Conservation (phyloP, 1,140 invertebrate species). For the Rhagoletis zephyria region DNA sequence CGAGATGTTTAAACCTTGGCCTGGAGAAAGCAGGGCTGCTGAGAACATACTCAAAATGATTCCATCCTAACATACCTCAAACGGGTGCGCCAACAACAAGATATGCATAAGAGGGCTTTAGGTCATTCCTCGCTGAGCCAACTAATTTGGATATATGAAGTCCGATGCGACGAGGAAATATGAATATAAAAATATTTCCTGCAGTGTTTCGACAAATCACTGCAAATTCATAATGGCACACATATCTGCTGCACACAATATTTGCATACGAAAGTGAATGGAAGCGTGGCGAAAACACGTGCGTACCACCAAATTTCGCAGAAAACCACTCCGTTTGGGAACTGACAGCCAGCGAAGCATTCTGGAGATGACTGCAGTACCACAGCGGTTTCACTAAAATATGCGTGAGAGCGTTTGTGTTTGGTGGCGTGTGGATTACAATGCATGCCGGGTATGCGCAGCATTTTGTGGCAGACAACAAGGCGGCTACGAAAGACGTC, state of each 20-base stretch:
- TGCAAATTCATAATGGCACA: not conserved
- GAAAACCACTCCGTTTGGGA: not conserved
- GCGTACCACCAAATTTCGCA: not conserved
- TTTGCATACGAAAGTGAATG: constrained; percentile 10
- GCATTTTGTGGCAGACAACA: not conserved
- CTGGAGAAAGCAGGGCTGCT: too few species aligned
- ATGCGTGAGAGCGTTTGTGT: not conserved
- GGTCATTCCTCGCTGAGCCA: too few species aligned
- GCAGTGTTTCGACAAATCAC: too few species aligned
- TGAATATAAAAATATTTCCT: too few species aligned
- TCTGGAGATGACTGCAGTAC: not conserved
- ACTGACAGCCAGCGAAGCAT: not conserved
- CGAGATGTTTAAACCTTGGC: too few species aligned
- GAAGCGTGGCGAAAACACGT: not conserved
- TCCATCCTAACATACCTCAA: too few species aligned
- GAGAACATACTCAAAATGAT: too few species aligned
- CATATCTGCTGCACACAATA: not conserved
- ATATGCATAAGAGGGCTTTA: too few species aligned
- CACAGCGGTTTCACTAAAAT: not conserved
- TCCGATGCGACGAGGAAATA: too few species aligned
- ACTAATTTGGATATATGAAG: too few species aligned
- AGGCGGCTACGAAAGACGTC: too few species aligned
- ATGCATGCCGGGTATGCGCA: not conserved
- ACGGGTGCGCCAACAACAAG: too few species aligned
- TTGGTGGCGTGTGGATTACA: not conserved